phyloP scores from a whole-genome alignment of 2,797 vertebrate genomes.

The Galago senegalensis region DNA sequence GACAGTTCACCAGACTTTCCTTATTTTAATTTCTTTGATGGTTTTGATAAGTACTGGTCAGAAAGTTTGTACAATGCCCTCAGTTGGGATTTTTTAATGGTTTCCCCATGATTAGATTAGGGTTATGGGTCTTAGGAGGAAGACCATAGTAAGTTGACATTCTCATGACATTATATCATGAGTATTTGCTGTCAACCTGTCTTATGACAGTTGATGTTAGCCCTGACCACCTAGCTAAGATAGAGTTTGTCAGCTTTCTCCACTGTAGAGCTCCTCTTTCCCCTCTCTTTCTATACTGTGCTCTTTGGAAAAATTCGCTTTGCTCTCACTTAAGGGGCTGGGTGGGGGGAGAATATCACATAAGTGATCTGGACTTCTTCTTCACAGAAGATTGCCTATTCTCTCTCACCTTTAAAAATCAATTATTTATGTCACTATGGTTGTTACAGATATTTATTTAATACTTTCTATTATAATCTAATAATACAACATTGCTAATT shows the following conservation, averaged over 20 bases:
- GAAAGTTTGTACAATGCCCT: background rate
- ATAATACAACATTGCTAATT: background rate
- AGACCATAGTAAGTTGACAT: background rate
- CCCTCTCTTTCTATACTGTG: background rate
- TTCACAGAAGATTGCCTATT: background rate
- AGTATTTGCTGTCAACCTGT: too few relatives aligned
- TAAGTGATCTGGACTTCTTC: background rate
- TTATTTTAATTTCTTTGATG: background rate
- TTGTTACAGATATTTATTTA: too few relatives aligned
- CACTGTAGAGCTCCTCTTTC: background rate
- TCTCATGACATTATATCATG: background rate
- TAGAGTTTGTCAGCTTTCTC: background rate
- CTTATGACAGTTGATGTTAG: too few relatives aligned
- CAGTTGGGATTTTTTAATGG: background rate
- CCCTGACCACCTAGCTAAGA: background rate
- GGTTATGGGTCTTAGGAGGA: background rate
- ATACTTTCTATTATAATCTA: background rate
- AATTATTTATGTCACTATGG: background rate
- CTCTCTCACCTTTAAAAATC: background rate
- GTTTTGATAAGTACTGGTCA: background rate
- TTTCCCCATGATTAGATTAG: background rate
- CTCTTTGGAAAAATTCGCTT: background rate
- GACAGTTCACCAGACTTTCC: too few relatives aligned
- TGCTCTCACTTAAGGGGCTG: background rate
- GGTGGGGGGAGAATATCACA: background rate